These are phyloP conservation scores for Lepeophtheirus salmonis DNA, from an alignment of 1,140 invertebrate species.

Conservation along the genomic window DNA sequence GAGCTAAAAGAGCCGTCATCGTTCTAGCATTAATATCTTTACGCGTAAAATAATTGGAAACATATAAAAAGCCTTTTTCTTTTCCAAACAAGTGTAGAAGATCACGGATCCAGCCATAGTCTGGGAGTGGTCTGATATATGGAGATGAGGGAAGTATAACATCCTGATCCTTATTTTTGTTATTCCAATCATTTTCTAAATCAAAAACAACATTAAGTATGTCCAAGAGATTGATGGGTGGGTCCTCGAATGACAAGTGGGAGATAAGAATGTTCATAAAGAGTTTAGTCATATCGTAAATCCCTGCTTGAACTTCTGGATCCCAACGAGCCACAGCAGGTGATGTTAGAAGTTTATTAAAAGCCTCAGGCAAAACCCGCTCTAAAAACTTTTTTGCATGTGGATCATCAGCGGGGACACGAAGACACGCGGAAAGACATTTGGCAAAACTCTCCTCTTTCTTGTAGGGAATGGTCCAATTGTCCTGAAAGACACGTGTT, in stretches of 20 bases:
- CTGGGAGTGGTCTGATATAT: background rate
- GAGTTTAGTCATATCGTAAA: constrained; percentile 33
- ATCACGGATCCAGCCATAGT: constrained; percentile 34
- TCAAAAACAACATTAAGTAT: constrained; percentile 29
- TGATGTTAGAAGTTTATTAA: constrained; percentile 32
- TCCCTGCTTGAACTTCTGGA: constrained; percentile 35
- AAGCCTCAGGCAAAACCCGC: constrained; percentile 33
- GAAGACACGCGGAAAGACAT: constrained; percentile 26
- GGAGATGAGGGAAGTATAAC: background rate
- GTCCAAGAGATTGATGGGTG: constrained; percentile 27
- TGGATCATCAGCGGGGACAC: background rate
- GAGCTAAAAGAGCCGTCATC: constrained; percentile 29
- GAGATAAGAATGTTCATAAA: constrained; percentile 32
- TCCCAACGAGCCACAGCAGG: constrained; percentile 33
- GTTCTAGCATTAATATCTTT: constrained; percentile 28
- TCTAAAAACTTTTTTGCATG: constrained; percentile 29
- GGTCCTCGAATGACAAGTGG: constrained; percentile 23
- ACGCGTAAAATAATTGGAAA: constrained; percentile 27
- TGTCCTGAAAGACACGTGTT: constrained; percentile 34
- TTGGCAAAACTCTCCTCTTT: constrained; percentile 35
- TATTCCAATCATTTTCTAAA: constrained; percentile 32
- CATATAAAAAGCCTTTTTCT: constrained; percentile 30
- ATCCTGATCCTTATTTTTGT: constrained; percentile 28
- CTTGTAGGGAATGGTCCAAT: constrained; percentile 38
- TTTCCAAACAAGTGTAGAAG: constrained; percentile 34